Conservation (phyloP, 1,140 invertebrate species). For the Leucophenga varia region DNA sequence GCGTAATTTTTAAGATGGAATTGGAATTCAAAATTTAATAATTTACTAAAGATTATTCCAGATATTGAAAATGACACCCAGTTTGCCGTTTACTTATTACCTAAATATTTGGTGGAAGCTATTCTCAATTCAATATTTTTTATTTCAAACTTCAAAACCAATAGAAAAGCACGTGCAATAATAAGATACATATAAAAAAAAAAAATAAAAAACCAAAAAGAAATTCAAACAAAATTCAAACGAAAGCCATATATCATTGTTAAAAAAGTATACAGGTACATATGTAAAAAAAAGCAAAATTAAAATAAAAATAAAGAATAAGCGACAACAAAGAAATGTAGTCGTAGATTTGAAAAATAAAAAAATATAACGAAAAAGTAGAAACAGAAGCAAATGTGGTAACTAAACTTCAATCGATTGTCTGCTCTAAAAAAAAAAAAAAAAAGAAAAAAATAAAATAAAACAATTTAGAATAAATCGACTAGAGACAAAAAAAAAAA, state of each 20-base stretch:
- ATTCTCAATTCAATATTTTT: no score
- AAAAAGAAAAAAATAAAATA: slow-evolving; percentile 11
- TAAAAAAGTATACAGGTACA: slow-evolving; percentile 8
- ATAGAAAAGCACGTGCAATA: not conserved
- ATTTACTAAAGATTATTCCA: no score
- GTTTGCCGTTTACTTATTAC: no score
- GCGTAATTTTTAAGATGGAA: no score
- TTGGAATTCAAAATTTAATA: no score
- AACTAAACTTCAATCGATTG: slow-evolving; percentile 47
- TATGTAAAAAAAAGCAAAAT: slow-evolving; percentile 6
- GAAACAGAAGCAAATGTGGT: slow-evolving; percentile 11
- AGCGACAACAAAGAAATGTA: no score
- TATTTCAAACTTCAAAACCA: no score
- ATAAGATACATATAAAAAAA: not conserved
- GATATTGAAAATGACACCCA: no score
- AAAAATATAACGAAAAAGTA: no score
- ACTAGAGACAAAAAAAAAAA: slow-evolving; percentile 3
- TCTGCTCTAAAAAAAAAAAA: slow-evolving; percentile 34
- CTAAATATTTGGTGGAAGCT: no score
- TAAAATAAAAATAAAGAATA: slow-evolving; percentile 6
- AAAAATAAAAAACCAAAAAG: slow-evolving; percentile 6
- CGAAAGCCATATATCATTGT: slow-evolving; percentile 37
- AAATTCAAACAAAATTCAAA: no score
- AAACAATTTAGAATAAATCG: slow-evolving; percentile 21
- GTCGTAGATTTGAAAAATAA: no score